These are phyloP conservation scores for Geotrypetes seraphini DNA, from an alignment of 2,797 vertebrate species.

Conservation along the genomic window DNA sequence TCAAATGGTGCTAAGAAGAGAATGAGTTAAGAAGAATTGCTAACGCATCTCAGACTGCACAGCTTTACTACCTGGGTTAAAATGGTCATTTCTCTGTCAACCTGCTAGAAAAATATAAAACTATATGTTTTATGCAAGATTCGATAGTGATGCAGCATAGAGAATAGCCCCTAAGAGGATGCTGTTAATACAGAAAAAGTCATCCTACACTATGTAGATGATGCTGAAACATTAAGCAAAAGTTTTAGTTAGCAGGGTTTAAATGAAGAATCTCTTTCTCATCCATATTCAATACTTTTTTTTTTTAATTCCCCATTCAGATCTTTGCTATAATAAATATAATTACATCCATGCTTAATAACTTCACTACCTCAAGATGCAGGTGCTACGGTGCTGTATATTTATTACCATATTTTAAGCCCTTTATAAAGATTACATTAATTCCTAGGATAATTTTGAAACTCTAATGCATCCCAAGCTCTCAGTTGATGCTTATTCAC, in stretches of 20 bases:
- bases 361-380: constrained; percentile 62
- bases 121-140: too few species aligned
- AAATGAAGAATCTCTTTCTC: constrained; percentile 42
- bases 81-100: too few species aligned
- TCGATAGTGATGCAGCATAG: too few species aligned
- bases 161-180: background rate
- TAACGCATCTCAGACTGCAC: too few species aligned
- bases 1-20: too few species aligned
- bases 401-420: constrained; percentile 75
- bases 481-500: constrained; percentile 69
- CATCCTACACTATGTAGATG: constrained; percentile 10
- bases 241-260: constrained; percentile 28
- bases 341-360: constrained; percentile 67
- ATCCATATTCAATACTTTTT: constrained; percentile 52
- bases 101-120: too few species aligned
- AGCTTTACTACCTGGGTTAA: too few species aligned
- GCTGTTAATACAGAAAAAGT: background rate
- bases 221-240: constrained; percentile 20
- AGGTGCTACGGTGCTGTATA: constrained; percentile 68
- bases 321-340: constrained; percentile 67
- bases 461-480: constrained; percentile 58
- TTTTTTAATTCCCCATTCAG: constrained; percentile 33
- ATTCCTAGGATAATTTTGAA: constrained; percentile 67
- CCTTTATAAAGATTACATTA: constrained; percentile 69
- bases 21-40: too few species aligned